Base-by-base conservation (phyloP, 92 coral and sea anemone species). In the Porites cylindrica region DNA sequence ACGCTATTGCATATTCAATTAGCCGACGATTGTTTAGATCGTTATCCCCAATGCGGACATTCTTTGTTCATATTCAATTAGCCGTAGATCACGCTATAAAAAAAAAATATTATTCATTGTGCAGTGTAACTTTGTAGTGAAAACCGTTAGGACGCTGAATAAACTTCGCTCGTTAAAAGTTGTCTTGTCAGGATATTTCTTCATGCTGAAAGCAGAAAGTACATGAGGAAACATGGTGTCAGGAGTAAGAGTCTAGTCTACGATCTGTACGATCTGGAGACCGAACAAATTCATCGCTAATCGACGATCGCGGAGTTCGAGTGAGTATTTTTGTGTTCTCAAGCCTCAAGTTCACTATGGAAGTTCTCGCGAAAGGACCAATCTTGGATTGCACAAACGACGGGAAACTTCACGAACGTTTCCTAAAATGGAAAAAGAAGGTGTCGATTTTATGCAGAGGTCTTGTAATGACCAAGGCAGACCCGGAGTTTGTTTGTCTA, bases 401-500 rank as follows among this genome's bases (percentile, higher is more conserved):
- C 12, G 26, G 60, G 50, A 72, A 72, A 72, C 70, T 61, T 59
- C 70, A 62, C 43, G 56, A 61, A 32, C 70, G 70, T 62, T 77
- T 77, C 82, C 82, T 72, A 72, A 56, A 72, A 72, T 65, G 70
- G 70, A 65, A 65, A 65, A 65, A 65, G 70, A 26, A 26, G 78
- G 64, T 74, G 18, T 74, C 61, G 62, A 74, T 74, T 74, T 74
- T 74, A 74, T 74, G 61, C 78, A 74, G 78, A 74, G 78, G 78
- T 74, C 78, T 74, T 74, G 78, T 74, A 54, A 74, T 74, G 62
- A 74, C 24, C 78, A 74, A 51, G 78, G 56, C 78, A 52, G 78
- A 74, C 51, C 78, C 78, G 23, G 78, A 72, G 56, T 72, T 72
- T 24, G 77, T 72, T 43, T 72, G 77, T 72, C 52, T 19, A 3